Percentiles rank a stretch among this genome's conserved stretches.
Evolutionary conservation across 2,797 vertebrate genomes (phyloP).

Genomic region (Gephyroberyx darwinii): DNA sequence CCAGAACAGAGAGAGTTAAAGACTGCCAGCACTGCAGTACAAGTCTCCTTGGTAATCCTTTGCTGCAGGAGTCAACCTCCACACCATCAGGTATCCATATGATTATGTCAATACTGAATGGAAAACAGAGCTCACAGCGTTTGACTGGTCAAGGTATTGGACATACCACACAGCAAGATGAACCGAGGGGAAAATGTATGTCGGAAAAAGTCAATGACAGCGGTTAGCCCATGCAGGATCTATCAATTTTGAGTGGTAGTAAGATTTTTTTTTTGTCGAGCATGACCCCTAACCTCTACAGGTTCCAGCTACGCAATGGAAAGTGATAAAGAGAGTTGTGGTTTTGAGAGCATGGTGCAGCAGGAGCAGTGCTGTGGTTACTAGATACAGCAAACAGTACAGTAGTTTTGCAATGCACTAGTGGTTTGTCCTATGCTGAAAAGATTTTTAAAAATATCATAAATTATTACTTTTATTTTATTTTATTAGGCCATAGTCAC

Average conservation of each 20-base stretch:
- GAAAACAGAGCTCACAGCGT: not conserved
- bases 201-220: not conserved
- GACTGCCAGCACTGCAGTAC: conserved; percentile 62
- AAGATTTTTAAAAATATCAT: not conserved
- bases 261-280: conserved; percentile 29
- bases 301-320: conserved; percentile 69
- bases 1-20: conserved; percentile 31
- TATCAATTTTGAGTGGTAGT: not conserved
- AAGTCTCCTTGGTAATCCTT: conserved; percentile 44
- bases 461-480: not conserved
- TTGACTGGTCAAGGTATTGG: not conserved
- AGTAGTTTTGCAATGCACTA: conserved; percentile 68
- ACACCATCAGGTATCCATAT: conserved; percentile 64
- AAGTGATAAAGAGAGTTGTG: conserved; percentile 77
- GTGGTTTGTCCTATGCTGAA: conserved; percentile 57
- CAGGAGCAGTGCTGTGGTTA: conserved; percentile 80
- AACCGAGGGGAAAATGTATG: not conserved
- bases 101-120: not conserved
- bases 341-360: conserved; percentile 77
- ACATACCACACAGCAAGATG: too few relatives aligned
- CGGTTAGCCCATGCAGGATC: not conserved
- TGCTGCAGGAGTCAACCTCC: conserved; percentile 52
- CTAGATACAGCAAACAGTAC: conserved; percentile 71
- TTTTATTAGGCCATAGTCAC: not conserved
- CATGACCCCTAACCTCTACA: conserved; percentile 64